Evolutionary conservation across 2,113 vertebrate species (phyloP), one percentile per base, ranked within the genome.

Genomic region (Chiloscyllium plagiosum): DNA sequence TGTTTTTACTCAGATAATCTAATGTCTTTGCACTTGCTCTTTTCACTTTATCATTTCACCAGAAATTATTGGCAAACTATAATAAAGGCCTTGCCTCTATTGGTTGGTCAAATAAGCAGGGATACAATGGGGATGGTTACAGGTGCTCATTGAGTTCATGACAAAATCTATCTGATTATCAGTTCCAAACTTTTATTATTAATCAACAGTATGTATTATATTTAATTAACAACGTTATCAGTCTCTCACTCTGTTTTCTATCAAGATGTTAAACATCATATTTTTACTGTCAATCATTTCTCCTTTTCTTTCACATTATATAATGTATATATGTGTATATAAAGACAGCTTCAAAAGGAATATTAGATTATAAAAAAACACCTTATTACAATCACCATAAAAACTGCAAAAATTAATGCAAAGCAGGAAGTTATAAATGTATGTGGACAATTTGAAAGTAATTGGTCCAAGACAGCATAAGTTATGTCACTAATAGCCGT

Each of bases 211-310:
- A 20, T 95, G 50, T 10, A 42, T 95, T 52, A 47, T 52, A 42
- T 42, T 72, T 6, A 3, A 29, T 29, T 50, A 52, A 37, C 22
- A 72, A 42, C 72, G 72, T 42, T 26, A 52, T 26, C 68, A 50
- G 42, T 95, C 68, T 26, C 42, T 95, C 22, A 52, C 24, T 94
- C 65, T 95, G 94, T 72, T 95, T 72, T 68, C 94, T 95, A 95
- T 95, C 42, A 72, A 95, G 93, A 70, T 72, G 68, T 72, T 72
- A 72, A 29, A 68, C 68, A 95, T 69, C 15, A 13, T 95, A 29
- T 95, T 69, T 95, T 95, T 33, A 50, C 68, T 50, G 68, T 70
- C 65, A 70, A 69, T 68, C 29, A 69, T 13, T 95, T 72, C n/a
- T 72, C 47, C 65, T 72, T 95, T 72, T 29, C 20, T n/a, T 70